Evolutionary conservation across 2,888 invertebrate genomes (phyloP).

Genomic region (Auanema freiburgensis): DNA sequence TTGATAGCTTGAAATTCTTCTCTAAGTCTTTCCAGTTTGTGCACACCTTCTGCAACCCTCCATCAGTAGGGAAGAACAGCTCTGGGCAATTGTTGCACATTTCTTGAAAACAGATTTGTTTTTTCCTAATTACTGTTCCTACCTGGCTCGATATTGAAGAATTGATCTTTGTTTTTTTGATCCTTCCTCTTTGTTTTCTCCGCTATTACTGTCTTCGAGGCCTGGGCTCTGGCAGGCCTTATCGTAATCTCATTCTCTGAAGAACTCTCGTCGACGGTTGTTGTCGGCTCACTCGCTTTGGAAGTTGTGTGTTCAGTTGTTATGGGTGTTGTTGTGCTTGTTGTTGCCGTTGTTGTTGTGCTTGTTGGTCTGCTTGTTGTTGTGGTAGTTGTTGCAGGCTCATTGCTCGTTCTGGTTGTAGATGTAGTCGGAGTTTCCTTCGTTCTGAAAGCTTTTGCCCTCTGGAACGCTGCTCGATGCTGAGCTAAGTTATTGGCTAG

Average conservation of each 20-base stretch:
- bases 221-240: background rate
- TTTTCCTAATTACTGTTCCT: background rate
- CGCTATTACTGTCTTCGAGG: background rate
- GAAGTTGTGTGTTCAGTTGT: background rate
- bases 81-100: constrained; percentile 33
- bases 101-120: constrained; percentile 20
- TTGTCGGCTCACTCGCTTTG: background rate
- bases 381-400: constrained; percentile 1
- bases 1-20: constrained; percentile 28
- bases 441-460: too few relatives aligned
- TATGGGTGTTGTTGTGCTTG: background rate
- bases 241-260: too few relatives aligned
- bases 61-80: constrained; percentile 26
- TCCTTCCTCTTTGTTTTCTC: constrained; percentile 2
- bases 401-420: too few relatives aligned
- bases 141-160: background rate
- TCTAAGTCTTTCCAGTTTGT: constrained; percentile 33
- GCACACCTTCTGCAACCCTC: constrained; percentile 27
- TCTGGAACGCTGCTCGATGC: too few relatives aligned
- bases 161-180: constrained; percentile 6
- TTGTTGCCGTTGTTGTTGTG: background rate
- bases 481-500: too few relatives aligned
- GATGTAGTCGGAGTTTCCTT: too few relatives aligned
- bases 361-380: background rate
- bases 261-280: background rate